Conservation (phyloP, 2,113 vertebrate genomes). For the Probosciger aterrimus region DNA sequence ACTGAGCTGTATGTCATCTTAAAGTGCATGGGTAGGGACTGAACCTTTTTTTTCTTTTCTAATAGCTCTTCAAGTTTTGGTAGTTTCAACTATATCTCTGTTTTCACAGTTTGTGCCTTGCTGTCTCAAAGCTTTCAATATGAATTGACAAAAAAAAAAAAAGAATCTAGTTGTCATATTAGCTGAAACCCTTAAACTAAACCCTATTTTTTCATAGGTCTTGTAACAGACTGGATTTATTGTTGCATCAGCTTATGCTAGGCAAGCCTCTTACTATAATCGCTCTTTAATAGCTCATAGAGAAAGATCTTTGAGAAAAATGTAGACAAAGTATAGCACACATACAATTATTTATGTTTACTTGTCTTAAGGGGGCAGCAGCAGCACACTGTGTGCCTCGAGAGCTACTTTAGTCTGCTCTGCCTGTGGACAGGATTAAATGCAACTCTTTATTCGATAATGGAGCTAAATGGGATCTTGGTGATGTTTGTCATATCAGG, state of each 20-base stretch:
- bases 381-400: constrained; percentile 14
- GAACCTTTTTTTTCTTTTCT: background rate
- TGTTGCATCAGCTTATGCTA: background rate
- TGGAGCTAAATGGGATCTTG: constrained; percentile 32
- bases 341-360: constrained; percentile 65
- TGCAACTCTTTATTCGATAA: constrained; percentile 25
- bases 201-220: background rate
- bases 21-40: background rate
- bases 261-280: background rate
- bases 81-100: background rate
- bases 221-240: constrained; percentile 2
- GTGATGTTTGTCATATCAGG: constrained; percentile 26
- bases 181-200: background rate
- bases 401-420: background rate
- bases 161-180: background rate
- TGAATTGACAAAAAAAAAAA: background rate
- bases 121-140: background rate
- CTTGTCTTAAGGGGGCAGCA: constrained; percentile 78
- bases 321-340: background rate
- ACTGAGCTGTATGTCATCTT: background rate
- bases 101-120: background rate
- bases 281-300: background rate
- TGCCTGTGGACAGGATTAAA: constrained; percentile 46
- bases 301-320: constrained; percentile 17
- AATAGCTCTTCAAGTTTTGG: background rate